A percentile compares a stretch with the other conserved stretches of the same genome.
phyloP scores from a whole-genome alignment of 2,888 invertebrate genomes.

The Marasmarcha lunaedactyla region DNA sequence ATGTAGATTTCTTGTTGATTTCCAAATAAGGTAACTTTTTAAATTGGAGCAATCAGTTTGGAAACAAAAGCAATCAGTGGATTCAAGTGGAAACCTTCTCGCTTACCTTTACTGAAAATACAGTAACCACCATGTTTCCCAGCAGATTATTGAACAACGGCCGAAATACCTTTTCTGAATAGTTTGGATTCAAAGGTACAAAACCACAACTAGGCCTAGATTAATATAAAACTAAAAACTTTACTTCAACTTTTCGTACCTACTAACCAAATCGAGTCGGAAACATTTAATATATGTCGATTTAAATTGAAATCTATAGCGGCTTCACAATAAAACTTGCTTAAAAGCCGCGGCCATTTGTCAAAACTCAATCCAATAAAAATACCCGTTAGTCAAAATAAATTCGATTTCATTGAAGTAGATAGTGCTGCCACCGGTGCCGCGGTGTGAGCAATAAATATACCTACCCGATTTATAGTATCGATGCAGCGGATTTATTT shows the following conservation, averaged over 20 bases:
- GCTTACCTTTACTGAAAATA: no score
- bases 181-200: background rate
- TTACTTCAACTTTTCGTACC: background rate
- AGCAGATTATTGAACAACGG: background rate
- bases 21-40: no score
- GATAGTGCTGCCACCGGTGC: background rate
- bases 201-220: background rate
- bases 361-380: background rate
- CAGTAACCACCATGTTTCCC: no score
- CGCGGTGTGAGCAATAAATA: no score
- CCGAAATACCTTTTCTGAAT: background rate
- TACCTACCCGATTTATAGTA: no score
- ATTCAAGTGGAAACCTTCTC: no score
- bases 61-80: no score
- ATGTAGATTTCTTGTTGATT: no score
- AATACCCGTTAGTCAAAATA: background rate
- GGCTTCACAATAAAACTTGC: background rate
- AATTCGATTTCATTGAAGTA: background rate
- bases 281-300: background rate
- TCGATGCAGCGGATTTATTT: no score
- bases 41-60: no score
- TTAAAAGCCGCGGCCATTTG: background rate
- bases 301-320: background rate
- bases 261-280: background rate
- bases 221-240: background rate